phyloP scores from a whole-genome alignment of 2,113 vertebrate genomes.

The Sinocyclocheilus rhinocerous region DNA sequence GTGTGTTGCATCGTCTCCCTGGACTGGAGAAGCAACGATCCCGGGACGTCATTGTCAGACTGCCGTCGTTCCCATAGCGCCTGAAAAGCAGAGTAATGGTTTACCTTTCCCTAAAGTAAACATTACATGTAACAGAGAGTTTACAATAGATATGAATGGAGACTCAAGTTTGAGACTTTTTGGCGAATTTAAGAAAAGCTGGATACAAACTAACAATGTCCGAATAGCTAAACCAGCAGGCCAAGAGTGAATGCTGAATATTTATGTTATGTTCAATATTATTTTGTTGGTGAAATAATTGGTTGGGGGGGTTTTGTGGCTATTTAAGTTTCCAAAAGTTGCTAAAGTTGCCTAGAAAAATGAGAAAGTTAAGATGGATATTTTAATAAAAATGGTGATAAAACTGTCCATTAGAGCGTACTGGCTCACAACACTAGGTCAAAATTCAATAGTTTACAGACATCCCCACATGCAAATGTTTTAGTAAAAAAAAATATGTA shows the following conservation, averaged over 20 bases:
- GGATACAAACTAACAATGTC: background rate
- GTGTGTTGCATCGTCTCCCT: background rate
- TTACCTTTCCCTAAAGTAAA: background rate
- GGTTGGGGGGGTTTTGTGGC: too few species aligned
- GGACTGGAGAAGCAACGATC: background rate
- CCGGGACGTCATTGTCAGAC: background rate
- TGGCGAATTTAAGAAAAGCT: background rate
- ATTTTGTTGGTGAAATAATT: too few species aligned
- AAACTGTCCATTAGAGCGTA: background rate
- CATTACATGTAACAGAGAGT: background rate
- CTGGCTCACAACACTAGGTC: background rate
- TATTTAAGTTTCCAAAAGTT: too few species aligned
- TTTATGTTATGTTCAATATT: too few species aligned
- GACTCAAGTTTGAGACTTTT: background rate
- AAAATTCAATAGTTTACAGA: background rate
- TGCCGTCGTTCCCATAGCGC: background rate
- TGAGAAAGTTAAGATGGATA: background rate
- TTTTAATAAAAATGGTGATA: background rate
- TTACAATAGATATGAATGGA: background rate
- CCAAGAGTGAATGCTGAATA: too few species aligned
- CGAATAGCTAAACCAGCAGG: background rate
- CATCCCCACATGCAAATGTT: too few species aligned
- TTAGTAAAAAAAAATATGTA: too few species aligned
- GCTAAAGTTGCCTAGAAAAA: background rate
- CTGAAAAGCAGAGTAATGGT: background rate